These are phyloP conservation scores for Tetraneura akinire DNA, from an alignment of 1,140 invertebrate genomes.

Conservation along the genomic window DNA sequence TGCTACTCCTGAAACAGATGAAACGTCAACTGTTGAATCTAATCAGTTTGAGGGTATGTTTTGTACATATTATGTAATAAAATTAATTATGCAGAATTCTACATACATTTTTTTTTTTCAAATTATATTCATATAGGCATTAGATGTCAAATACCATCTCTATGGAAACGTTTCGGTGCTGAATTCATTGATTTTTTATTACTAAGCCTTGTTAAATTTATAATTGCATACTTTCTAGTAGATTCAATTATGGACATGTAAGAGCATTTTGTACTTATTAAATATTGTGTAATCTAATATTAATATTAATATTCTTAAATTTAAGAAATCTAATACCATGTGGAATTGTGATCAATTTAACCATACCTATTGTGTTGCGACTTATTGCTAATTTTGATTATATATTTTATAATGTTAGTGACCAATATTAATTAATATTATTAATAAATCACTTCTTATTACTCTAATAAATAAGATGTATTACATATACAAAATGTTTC, in stretches of 20 bases:
- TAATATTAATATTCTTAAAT: too few species aligned
- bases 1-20: background rate
- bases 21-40: background rate
- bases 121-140: slow-evolving; percentile 12
- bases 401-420: too few species aligned
- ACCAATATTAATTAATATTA: too few species aligned
- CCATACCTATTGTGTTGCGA: too few species aligned
- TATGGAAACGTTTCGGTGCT: slow-evolving; percentile 35
- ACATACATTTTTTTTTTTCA: too few species aligned
- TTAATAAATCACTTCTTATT: too few species aligned
- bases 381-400: too few species aligned
- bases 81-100: background rate
- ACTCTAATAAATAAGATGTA: too few species aligned
- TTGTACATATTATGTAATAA: background rate
- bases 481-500: too few species aligned
- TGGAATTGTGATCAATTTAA: too few species aligned
- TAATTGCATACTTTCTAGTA: slow-evolving; percentile 13
- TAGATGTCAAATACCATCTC: background rate
- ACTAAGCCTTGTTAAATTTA: slow-evolving; percentile 6
- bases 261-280: background rate
- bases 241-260: slow-evolving; percentile 41
- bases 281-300: background rate
- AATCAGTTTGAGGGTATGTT: slow-evolving; percentile 2
- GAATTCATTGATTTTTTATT: slow-evolving; percentile 33
- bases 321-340: too few species aligned